Evolutionary conservation across 2,113 vertebrate genomes (phyloP).

Genomic region (Gymnarchus niloticus): DNA sequence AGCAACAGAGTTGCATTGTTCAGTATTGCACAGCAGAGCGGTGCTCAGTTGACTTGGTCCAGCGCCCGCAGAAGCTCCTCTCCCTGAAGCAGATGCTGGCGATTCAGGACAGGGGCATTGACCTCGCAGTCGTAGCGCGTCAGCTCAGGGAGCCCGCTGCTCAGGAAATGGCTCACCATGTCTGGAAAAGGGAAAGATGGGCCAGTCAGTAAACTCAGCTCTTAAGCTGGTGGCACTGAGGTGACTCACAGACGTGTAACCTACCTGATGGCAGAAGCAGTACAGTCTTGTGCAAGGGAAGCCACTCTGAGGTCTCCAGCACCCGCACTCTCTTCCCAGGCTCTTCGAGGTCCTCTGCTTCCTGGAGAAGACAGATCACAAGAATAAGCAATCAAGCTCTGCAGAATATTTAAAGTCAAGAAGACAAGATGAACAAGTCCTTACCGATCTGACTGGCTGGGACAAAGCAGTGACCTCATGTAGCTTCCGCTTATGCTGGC

Average conservation of each 20-base stretch:
- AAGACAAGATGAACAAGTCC: not conserved
- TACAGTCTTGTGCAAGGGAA: constrained; percentile 68
- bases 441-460: constrained; percentile 79
- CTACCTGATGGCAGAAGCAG: constrained; percentile 87
- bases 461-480: constrained; percentile 70
- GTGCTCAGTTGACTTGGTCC: constrained; percentile 87
- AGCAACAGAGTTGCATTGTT: constrained; percentile 59
- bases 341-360: constrained; percentile 56
- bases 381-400: not conserved
- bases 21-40: constrained; percentile 55
- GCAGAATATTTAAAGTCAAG: not conserved
- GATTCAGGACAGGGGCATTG: constrained; percentile 82
- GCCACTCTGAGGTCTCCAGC: constrained; percentile 59
- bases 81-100: constrained; percentile 85
- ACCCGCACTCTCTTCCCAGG: constrained; percentile 82
- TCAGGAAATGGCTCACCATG: constrained; percentile 80
- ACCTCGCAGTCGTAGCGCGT: constrained; percentile 95
- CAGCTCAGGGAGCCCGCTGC: constrained; percentile 78
- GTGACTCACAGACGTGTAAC: constrained; percentile 22
- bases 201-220: not conserved
- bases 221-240: not conserved
- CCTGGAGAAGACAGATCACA: constrained; percentile 70
- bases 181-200: constrained; percentile 54
- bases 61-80: constrained; percentile 88
- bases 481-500: constrained; percentile 89